Base-by-base conservation (phyloP, 2,113 vertebrate species). In the Cyanoramphus novaezelandiae region DNA sequence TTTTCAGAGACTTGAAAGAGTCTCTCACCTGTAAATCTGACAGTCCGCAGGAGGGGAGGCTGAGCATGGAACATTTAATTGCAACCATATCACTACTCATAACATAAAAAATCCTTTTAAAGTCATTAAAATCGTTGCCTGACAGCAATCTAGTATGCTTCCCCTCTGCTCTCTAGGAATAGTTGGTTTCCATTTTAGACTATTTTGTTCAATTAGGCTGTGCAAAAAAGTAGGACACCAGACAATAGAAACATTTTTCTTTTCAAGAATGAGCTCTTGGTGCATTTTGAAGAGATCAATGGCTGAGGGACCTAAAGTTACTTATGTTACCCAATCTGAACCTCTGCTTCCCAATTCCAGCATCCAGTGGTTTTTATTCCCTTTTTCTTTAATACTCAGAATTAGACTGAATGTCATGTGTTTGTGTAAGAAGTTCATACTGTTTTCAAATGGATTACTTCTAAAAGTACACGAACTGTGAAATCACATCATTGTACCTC, bases 141-240 rank as follows among this genome's bases (percentile, higher is more conserved):
- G 35, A 29, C 4, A 9, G 35, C 18, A 86, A 43, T n/a, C 35
- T 29, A 28, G 41, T 28, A 35, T 10, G 24, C 27, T 64, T 50
- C 55, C 55, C 13, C 41, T 83, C 60, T 75, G 60, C 92, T 96
- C 39, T 96, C 88, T 78, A 95, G 82, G 93, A 96, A 86, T 55
- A 78, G 35, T 4, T 70, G 65, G 29, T 53, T 90, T 83, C 71
- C 49, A 33, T 93, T 95, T 93, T 65, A 91, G 74, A 44, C 21
- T 50, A 37, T 87, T 91, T 90, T 78, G 9, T 70, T 93, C 90
- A 90, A 14, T 83, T 74, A 64, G 47, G 12, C 60, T 55, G 11
- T 0, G 3, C 24, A 55, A 86, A 92, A 91, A 96, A 74, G 55
- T 95, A 93, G 88, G 95, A 83, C 94, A 93, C 20, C 62, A 86